Percentiles rank a stretch among this genome's conserved stretches.
phyloP scores from a whole-genome alignment of 1,140 invertebrate genomes.

The Papilio polyxenes region DNA sequence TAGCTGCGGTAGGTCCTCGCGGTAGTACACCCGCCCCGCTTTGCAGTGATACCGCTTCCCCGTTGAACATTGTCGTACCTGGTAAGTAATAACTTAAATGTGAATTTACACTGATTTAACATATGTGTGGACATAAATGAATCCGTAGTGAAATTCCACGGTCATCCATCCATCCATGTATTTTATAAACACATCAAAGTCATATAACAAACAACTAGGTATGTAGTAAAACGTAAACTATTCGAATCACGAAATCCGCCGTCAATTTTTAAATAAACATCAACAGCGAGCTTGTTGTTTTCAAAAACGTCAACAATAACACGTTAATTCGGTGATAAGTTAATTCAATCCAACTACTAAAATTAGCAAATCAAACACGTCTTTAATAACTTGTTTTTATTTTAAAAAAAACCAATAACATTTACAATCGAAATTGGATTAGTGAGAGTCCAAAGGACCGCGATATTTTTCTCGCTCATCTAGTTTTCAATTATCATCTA shows the following conservation, averaged over 20 bases:
- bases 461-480: too few relatives aligned
- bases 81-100: background rate
- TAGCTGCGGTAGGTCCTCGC: constrained; percentile 49
- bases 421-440: background rate
- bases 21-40: constrained; percentile 66
- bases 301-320: constrained; percentile 5
- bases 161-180: too few relatives aligned
- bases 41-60: constrained; percentile 71
- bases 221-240: constrained; percentile 6
- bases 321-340: constrained; percentile 12
- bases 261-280: constrained; percentile 12
- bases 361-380: background rate
- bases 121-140: too few relatives aligned
- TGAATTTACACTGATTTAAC: too few relatives aligned
- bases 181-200: constrained; percentile 10
- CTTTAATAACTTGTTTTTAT: background rate
- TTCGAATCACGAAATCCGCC: constrained; percentile 4
- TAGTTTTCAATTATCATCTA: too few relatives aligned
- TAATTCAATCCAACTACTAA: background rate
- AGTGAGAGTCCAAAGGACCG: too few relatives aligned
- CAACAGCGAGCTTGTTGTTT: background rate
- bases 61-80: constrained; percentile 76
- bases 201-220: background rate
- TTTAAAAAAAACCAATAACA: constrained; percentile 16
- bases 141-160: too few relatives aligned